phyloP scores from a whole-genome alignment of 2,888 invertebrate species.

The Empis stercorea region DNA sequence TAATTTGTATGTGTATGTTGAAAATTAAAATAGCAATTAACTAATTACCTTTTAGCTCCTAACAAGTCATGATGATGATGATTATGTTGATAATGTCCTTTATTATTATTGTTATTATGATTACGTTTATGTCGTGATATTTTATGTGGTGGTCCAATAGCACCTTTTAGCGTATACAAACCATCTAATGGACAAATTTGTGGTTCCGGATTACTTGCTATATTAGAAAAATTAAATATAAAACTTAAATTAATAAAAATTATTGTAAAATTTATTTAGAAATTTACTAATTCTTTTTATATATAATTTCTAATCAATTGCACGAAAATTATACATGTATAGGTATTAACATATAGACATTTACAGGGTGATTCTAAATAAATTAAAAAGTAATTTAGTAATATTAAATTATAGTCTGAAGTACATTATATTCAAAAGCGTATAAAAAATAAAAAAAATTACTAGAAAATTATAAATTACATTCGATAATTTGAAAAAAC shows the following conservation, averaged over 20 bases:
- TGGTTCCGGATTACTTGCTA: conserved; percentile 71
- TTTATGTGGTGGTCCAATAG: conserved; percentile 35
- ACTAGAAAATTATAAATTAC: too few relatives aligned
- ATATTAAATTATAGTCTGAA: too few relatives aligned
- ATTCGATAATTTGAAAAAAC: too few relatives aligned
- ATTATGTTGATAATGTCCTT: conserved; percentile 31
- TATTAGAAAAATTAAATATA: conserved; percentile 5
- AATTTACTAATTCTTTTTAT: too few relatives aligned
- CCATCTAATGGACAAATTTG: conserved; percentile 72
- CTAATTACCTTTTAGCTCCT: conserved; percentile 1
- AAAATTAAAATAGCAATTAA: not conserved
- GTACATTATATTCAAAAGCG: too few relatives aligned
- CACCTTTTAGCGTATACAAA: conserved; percentile 40
- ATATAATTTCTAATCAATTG: too few relatives aligned
- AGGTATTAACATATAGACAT: too few relatives aligned
- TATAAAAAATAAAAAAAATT: too few relatives aligned
- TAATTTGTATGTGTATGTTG: too few relatives aligned
- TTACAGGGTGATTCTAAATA: too few relatives aligned
- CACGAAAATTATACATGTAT: too few relatives aligned
- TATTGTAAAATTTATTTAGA: not conserved
- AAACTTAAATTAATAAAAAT: not conserved
- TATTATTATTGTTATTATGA: conserved; percentile 37
- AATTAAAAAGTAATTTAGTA: too few relatives aligned
- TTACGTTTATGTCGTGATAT: conserved; percentile 36
- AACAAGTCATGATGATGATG: conserved; percentile 11